These are phyloP conservation scores for Tribolium castaneum DNA, from an alignment of 1,140 invertebrate species.

Conservation along the genomic window DNA sequence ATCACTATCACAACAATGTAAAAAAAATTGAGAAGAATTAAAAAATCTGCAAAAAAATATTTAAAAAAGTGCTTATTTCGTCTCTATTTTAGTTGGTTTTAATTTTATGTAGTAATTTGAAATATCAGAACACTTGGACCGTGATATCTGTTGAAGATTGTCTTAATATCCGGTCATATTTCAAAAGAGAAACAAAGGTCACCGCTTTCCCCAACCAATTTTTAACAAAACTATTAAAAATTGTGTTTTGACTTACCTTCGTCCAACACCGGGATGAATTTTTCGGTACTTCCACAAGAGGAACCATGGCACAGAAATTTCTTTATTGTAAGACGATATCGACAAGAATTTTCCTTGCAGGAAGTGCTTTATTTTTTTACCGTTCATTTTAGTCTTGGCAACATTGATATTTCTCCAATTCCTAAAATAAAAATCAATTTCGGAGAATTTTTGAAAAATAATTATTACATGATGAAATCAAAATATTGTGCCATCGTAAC, in stretches of 20 bases:
- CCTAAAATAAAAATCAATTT: not conserved
- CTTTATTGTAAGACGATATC: not conserved
- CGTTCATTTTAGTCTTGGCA: not conserved
- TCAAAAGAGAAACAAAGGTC: not conserved
- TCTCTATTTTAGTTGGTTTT: too few species aligned
- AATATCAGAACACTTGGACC: not conserved
- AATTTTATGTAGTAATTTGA: too few species aligned
- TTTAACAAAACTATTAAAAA: not conserved
- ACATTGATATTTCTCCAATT: not conserved
- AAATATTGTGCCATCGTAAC: not conserved
- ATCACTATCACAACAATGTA: too few species aligned
- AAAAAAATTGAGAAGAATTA: too few species aligned
- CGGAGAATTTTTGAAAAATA: not conserved
- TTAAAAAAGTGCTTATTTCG: too few species aligned
- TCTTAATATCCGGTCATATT: not conserved
- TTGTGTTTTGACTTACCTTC: conserved; percentile 43
- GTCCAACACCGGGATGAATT: conserved; percentile 44
- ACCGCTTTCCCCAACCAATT: not conserved
- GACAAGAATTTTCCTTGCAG: not conserved
- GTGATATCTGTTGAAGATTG: conserved; percentile 27
- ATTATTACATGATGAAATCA: not conserved
- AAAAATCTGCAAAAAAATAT: too few species aligned
- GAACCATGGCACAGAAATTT: conserved; percentile 35
- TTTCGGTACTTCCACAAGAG: conserved; percentile 47
- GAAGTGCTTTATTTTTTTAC: conserved; percentile 10